A percentile compares a stretch with the other conserved stretches of the same genome.
These are phyloP conservation scores for Amphiprion percula DNA, from an alignment of 2,113 vertebrate genomes.

Conservation along the genomic window DNA sequence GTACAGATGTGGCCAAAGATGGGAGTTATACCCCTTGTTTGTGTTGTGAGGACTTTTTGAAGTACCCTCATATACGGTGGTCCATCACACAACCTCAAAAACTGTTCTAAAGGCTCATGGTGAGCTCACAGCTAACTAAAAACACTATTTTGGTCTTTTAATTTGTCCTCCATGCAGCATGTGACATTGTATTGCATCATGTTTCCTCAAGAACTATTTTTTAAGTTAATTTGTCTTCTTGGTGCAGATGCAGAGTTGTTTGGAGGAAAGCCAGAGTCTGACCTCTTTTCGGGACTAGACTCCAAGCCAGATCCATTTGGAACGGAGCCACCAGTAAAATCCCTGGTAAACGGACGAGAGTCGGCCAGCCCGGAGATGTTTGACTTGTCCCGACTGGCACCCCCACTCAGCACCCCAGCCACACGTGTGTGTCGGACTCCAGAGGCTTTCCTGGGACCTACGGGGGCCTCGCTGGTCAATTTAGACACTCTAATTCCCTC, in stretches of 20 bases:
- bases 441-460: conserved; percentile 93
- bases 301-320: conserved; percentile 86
- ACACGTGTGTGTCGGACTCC: conserved; percentile 88
- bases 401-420: conserved; percentile 79
- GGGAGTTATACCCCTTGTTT: no score
- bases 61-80: no score
- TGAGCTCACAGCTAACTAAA: no score
- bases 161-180: not conserved
- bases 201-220: not conserved
- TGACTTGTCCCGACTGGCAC: conserved; percentile 84
- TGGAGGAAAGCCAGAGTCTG: conserved; percentile 66
- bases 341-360: conserved; percentile 86
- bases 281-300: conserved; percentile 54
- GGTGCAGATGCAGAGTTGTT: conserved; percentile 84
- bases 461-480: conserved; percentile 93
- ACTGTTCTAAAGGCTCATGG: no score
- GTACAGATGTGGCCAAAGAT: no score
- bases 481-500: conserved; percentile 90
- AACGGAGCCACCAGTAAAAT: conserved; percentile 78
- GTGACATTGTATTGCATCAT: not conserved
- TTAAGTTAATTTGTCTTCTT: not conserved
- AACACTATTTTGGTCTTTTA: not conserved
- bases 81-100: no score
- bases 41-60: no score
- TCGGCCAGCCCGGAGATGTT: conserved; percentile 86